Conservation (phyloP, 2,113 vertebrate species). For the Scalopus aquaticus region DNA sequence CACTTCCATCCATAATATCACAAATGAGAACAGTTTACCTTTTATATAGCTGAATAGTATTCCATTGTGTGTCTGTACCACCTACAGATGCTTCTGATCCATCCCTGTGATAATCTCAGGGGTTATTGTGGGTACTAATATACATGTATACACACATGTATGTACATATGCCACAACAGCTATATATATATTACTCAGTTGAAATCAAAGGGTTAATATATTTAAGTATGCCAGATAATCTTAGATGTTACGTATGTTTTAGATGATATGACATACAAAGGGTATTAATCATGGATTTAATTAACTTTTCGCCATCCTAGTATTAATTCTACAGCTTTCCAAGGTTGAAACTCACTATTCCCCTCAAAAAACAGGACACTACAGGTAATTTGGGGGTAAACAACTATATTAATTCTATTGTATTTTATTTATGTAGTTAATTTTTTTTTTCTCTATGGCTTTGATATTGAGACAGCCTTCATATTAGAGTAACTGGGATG, state of each 20-base stretch:
- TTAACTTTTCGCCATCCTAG: not conserved
- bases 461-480: not conserved
- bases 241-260: not conserved
- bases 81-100: not conserved
- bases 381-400: not conserved
- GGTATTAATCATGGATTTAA: not conserved
- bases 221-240: not conserved
- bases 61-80: too few species aligned
- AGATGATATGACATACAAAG: not conserved
- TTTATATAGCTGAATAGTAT: too few species aligned
- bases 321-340: not conserved
- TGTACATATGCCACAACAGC: too few species aligned
- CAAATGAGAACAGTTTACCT: too few species aligned
- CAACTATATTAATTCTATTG: not conserved
- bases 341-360: not conserved
- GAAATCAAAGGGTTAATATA: not conserved
- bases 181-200: not conserved
- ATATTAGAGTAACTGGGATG: not conserved
- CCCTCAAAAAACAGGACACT: not conserved
- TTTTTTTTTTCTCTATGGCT: not conserved
- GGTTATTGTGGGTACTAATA: not conserved
- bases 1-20: too few species aligned
- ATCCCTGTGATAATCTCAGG: not conserved
- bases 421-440: not conserved
- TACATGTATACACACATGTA: too few species aligned